Percentiles rank a stretch among this genome's conserved stretches.
Evolutionary conservation across 2,888 invertebrate genomes (phyloP).

Genomic region (Agonum fuliginosum): DNA sequence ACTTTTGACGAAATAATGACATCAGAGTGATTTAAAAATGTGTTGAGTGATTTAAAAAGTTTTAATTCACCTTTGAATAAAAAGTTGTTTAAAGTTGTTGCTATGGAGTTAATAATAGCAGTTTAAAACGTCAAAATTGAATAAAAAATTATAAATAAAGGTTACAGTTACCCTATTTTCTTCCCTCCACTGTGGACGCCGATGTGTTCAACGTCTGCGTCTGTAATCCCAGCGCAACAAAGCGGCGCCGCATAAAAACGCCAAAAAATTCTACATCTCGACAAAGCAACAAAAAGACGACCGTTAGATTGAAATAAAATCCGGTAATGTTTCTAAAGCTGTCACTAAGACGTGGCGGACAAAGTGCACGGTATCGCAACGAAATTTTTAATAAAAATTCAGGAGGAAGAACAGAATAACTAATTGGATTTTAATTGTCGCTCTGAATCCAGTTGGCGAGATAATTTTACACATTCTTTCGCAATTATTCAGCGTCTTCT

Average conservation of each 20-base stretch:
- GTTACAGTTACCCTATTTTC: no score
- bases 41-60: no score
- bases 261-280: conserved; percentile 17
- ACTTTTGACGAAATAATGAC: no score
- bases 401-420: conserved; percentile 44
- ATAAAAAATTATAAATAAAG: no score
- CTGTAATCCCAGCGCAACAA: background rate
- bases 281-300: conserved; percentile 17
- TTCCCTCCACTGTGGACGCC: no score
- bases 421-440: conserved; percentile 50
- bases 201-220: no score
- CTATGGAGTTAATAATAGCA: no score
- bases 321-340: conserved; percentile 24
- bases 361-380: background rate
- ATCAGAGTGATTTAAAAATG: no score
- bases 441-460: conserved; percentile 33
- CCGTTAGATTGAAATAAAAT: conserved; percentile 38
- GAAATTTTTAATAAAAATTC: conserved; percentile 50
- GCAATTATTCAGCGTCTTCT: conserved; percentile 48
- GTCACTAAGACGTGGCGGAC: conserved; percentile 12
- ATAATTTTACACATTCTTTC: conserved; percentile 47
- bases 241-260: conserved; percentile 3
- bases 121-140: no score
- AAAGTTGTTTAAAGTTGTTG: no score
- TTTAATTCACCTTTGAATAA: no score